phyloP scores from a whole-genome alignment of 2,888 invertebrate species.

The Caenorhabditis zanzibari region DNA sequence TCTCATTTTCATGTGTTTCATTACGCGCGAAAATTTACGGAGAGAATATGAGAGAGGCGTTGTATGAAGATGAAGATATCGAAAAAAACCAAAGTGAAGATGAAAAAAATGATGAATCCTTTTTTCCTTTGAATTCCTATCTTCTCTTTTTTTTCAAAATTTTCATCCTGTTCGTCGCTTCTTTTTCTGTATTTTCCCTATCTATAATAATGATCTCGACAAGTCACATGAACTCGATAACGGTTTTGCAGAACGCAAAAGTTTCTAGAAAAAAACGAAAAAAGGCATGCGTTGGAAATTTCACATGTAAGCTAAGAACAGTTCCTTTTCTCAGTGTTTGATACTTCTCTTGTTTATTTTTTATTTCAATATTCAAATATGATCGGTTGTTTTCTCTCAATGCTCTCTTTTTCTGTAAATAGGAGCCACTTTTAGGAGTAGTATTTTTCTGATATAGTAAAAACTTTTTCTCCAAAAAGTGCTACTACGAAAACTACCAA shows the following conservation, averaged over 20 bases:
- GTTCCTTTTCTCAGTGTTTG: too few relatives aligned
- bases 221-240: constrained; percentile 52
- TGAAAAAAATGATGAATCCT: constrained; percentile 24
- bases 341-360: too few relatives aligned
- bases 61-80: constrained; percentile 5
- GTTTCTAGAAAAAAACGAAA: background rate
- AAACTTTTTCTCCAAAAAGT: too few relatives aligned
- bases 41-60: background rate
- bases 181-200: constrained; percentile 28
- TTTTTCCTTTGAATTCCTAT: constrained; percentile 12
- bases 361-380: too few relatives aligned
- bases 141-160: constrained; percentile 12
- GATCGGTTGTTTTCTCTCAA: too few relatives aligned
- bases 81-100: background rate
- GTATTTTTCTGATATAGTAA: too few relatives aligned
- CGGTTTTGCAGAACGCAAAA: constrained; percentile 11
- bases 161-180: constrained; percentile 27
- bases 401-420: too few relatives aligned
- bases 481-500: too few relatives aligned
- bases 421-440: too few relatives aligned
- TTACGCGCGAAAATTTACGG: constrained; percentile 43
- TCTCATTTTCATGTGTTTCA: constrained; percentile 22
- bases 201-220: constrained; percentile 53
- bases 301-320: too few relatives aligned
- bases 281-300: constrained; percentile 3